These are phyloP conservation scores for Dicrostonyx torquatus DNA, from an alignment of 2,797 vertebrate species.

Conservation along the genomic window DNA sequence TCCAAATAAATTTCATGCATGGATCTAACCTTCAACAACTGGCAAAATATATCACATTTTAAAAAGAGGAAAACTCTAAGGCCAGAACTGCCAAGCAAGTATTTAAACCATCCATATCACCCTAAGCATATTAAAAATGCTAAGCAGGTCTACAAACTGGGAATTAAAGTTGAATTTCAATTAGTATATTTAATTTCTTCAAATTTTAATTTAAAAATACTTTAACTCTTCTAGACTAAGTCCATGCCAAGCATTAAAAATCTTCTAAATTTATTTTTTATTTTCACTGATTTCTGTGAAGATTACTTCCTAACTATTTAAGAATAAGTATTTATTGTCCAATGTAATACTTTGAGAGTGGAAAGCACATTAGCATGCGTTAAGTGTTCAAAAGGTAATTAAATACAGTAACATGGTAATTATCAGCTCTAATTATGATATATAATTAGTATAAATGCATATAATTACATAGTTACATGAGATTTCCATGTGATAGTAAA, in stretches of 20 bases:
- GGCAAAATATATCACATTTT: background rate
- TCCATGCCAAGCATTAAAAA: background rate
- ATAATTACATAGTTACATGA: conserved; percentile 72
- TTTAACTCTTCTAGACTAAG: background rate
- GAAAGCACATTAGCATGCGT: conserved; percentile 47
- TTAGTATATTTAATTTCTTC: background rate
- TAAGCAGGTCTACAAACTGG: background rate
- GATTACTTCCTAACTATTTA: conserved; percentile 20
- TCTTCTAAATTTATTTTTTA: background rate
- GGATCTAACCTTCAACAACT: background rate
- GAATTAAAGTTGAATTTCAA: background rate
- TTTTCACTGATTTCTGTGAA: conserved; percentile 21
- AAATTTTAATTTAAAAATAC: background rate
- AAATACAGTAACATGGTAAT: conserved; percentile 66
- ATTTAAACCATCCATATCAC: background rate
- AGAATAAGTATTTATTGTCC: conserved; percentile 15
- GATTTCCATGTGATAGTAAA: conserved; percentile 61
- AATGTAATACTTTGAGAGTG: conserved; percentile 15
- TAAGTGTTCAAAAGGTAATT: conserved; percentile 67
- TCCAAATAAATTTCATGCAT: background rate
- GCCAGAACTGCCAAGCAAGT: background rate
- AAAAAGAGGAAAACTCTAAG: background rate
- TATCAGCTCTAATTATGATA: conserved; percentile 72
- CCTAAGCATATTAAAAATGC: background rate
- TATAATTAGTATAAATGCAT: conserved; percentile 70